Evolutionary conservation across 2,113 vertebrate species (phyloP).

Genomic region (Gallinago undulata): DNA sequence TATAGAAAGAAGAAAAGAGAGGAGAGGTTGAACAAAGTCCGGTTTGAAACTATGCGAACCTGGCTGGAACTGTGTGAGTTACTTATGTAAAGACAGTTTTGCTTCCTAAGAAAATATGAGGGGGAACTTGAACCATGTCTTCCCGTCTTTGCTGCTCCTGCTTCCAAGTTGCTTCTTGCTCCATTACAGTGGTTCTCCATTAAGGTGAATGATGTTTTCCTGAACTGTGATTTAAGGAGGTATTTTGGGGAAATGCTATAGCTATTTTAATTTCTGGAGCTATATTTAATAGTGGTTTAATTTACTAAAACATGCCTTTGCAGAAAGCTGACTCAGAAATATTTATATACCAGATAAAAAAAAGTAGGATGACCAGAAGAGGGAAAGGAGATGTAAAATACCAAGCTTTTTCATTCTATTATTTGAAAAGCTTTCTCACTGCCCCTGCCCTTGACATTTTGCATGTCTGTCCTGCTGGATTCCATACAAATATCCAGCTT

Average conservation of each 20-base stretch:
- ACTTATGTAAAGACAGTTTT: constrained; percentile 43
- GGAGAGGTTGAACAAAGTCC: neutral
- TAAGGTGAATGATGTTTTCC: constrained; percentile 63
- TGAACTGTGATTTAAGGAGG: constrained; percentile 41
- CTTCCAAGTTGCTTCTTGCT: constrained; percentile 64
- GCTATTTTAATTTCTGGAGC: constrained; percentile 36
- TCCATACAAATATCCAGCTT: neutral
- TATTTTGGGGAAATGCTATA: neutral
- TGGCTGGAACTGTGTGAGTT: neutral
- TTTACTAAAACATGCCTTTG: constrained; percentile 11
- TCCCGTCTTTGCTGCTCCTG: neutral
- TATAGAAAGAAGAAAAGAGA: neutral
- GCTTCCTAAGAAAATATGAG: constrained; percentile 42
- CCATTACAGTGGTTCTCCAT: constrained; percentile 56
- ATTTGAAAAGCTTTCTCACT: neutral
- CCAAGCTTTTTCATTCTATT: neutral
- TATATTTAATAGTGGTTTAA: constrained; percentile 25
- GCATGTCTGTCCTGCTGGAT: neutral
- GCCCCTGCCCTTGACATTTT: neutral
- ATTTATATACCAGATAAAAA: neutral
- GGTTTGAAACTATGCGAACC: neutral
- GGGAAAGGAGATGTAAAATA: neutral
- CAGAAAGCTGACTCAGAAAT: constrained; percentile 43
- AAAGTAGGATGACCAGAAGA: neutral
- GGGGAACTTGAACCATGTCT: constrained; percentile 24